Conservation (phyloP, 2,113 vertebrate species). For the Recurvirostra avosetta region DNA sequence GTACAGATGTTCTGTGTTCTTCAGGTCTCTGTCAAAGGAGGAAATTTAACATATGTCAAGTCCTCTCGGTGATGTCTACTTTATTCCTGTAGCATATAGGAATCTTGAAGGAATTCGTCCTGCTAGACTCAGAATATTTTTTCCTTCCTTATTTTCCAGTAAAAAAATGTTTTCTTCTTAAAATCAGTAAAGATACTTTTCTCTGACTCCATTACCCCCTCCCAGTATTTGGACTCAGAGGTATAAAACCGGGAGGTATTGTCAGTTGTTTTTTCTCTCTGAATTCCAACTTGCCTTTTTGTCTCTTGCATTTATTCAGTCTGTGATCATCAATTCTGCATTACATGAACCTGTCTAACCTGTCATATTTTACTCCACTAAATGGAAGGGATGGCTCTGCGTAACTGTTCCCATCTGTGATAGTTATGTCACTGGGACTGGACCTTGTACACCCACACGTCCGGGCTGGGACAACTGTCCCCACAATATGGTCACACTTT, state of each 20-base stretch:
- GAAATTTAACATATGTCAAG: constrained; percentile 32
- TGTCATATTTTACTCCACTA: not conserved
- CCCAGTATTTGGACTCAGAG: not conserved
- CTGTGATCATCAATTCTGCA: not conserved
- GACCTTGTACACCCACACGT: not conserved
- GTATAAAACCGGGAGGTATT: not conserved
- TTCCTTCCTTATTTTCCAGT: not conserved
- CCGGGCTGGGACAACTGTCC: not conserved
- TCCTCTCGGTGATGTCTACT: not conserved
- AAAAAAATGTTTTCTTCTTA: not conserved
- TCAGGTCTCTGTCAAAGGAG: constrained; percentile 3
- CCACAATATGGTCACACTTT: not conserved
- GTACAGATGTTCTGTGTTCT: constrained; percentile 36
- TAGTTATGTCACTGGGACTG: not conserved
- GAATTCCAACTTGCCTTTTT: constrained; percentile 1
- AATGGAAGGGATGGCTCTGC: not conserved
- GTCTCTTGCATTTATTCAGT: not conserved
- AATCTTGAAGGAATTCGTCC: not conserved
- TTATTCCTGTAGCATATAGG: not conserved
- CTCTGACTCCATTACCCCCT: not conserved
- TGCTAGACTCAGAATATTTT: not conserved
- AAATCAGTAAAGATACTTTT: not conserved
- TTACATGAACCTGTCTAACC: not conserved
- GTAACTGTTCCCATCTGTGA: not conserved
- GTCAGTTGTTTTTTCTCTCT: not conserved